These are phyloP conservation scores for Sicus ferrugineus DNA, from an alignment of 2,888 invertebrate genomes.

Conservation along the genomic window DNA sequence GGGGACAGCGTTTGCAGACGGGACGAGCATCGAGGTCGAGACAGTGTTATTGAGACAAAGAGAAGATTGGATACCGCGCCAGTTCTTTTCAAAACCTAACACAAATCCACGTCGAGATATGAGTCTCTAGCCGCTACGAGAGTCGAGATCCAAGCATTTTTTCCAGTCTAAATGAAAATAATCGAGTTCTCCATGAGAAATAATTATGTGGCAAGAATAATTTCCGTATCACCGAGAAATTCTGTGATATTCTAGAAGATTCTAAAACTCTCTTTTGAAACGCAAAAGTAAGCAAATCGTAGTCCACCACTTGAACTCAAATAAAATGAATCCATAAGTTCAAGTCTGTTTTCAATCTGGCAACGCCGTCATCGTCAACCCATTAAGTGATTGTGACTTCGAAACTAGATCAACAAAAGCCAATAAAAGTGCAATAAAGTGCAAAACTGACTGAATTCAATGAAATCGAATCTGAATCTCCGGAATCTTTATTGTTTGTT, in stretches of 20 bases:
- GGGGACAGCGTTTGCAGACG: no score
- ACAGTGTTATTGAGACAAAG: not conserved
- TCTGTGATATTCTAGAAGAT: not conserved
- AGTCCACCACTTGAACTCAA: no score
- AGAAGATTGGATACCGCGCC: no score
- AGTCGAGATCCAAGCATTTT: no score
- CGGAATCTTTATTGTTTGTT: not conserved
- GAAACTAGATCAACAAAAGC: not conserved
- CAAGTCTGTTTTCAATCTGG: no score
- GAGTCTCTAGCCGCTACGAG: no score
- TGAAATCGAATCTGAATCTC: constrained; percentile 1
- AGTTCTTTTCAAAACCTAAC: no score
- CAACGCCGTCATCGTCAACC: not conserved
- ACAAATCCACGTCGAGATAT: no score
- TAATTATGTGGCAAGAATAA: not conserved
- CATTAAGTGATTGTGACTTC: not conserved
- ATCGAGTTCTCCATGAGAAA: not conserved
- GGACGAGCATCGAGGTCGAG: not conserved
- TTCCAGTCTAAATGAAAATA: no score
- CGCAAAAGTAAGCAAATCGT: no score
- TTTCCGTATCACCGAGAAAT: not conserved
- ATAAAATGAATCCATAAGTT: no score
- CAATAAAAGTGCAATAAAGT: not conserved
- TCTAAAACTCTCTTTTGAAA: no score
- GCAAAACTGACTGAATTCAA: not conserved